Percentiles rank a stretch among this genome's conserved stretches.
phyloP scores from a whole-genome alignment of 2,113 vertebrate genomes.

The Perca flavescens region DNA sequence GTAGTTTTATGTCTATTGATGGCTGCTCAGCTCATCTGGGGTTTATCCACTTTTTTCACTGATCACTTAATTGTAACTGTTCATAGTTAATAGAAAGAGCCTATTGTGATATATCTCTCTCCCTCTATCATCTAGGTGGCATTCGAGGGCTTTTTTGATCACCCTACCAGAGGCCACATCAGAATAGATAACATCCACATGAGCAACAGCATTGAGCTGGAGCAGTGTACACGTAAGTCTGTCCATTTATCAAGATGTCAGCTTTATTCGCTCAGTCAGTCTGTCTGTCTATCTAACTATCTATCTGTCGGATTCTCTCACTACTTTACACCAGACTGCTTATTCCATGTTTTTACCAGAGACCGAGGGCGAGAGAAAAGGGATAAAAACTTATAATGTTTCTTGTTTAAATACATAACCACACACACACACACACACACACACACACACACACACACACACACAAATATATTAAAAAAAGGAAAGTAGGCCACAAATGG shows the following conservation, averaged over 20 bases:
- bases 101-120: constrained; percentile 21
- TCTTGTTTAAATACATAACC: constrained; percentile 48
- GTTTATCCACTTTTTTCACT: background rate
- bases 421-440: background rate
- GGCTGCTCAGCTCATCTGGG: background rate
- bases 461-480: constrained; percentile 36
- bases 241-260: background rate
- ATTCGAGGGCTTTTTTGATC: constrained; percentile 94
- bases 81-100: background rate
- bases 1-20: background rate
- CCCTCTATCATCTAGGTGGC: constrained; percentile 87
- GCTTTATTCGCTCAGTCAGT: background rate
- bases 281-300: background rate
- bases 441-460: constrained; percentile 3
- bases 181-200: constrained; percentile 95
- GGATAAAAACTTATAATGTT: constrained; percentile 47
- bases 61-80: background rate
- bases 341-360: constrained; percentile 43
- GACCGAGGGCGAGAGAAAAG: background rate
- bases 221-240: constrained; percentile 94
- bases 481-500: constrained; percentile 82
- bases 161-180: constrained; percentile 89
- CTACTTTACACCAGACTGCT: constrained; percentile 1
- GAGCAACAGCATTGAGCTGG: constrained; percentile 89
- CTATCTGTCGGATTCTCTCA: constrained; percentile 2